A percentile compares a stretch with the other conserved stretches of the same genome.
Conservation (phyloP, 2,797 vertebrate species). For the Sylvilagus floridanus region DNA sequence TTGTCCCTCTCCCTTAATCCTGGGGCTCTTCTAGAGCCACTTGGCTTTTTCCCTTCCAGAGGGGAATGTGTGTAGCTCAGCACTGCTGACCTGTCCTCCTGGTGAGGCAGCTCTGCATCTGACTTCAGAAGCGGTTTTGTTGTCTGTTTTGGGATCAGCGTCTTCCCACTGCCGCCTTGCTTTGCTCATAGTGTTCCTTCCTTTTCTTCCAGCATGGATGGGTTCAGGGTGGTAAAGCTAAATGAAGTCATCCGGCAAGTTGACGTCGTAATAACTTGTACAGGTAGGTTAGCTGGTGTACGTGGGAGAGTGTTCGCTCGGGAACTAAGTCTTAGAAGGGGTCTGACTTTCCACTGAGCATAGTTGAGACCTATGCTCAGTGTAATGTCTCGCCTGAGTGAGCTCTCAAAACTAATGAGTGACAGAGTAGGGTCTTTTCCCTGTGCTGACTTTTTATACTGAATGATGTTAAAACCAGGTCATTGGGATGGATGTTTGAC, state of each 20-base stretch:
- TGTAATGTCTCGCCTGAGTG: neutral
- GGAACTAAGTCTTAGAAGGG: neutral
- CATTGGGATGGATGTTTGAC: no score
- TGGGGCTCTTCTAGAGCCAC: neutral
- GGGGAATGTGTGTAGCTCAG: neutral
- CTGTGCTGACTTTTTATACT: neutral
- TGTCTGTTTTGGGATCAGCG: neutral
- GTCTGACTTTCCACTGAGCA: neutral
- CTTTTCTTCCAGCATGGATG: conserved; percentile 95
- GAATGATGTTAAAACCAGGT: neutral
- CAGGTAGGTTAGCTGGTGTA: conserved; percentile 89
- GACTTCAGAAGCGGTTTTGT: neutral
- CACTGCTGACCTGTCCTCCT: neutral
- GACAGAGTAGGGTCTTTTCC: conserved; percentile 22
- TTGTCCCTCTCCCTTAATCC: neutral
- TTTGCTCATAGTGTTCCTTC: conserved; percentile 65
- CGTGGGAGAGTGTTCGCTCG: neutral
- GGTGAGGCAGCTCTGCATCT: neutral
- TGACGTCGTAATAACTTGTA: conserved; percentile 99
- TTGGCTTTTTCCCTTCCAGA: conserved; percentile 23
- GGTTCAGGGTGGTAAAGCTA: conserved; percentile 98
- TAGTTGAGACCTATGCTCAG: neutral
- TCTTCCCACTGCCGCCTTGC: neutral
- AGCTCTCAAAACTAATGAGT: neutral
- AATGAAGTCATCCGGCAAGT: conserved; percentile 98